Evolutionary conservation across 2,888 invertebrate species (phyloP).

Genomic region (Gryllus longicercus): DNA sequence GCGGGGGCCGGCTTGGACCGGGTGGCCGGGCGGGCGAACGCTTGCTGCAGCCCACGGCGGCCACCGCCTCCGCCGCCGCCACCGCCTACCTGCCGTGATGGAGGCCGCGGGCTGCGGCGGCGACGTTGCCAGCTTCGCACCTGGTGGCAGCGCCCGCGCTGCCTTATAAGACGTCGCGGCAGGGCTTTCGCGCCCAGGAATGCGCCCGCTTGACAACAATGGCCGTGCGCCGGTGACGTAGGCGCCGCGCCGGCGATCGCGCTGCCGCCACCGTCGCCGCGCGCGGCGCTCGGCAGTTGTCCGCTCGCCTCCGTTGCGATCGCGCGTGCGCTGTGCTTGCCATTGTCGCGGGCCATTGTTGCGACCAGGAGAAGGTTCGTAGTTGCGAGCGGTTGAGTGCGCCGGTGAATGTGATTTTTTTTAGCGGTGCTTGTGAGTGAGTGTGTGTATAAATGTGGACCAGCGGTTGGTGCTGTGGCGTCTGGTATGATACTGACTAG

Average conservation of each 20-base stretch:
- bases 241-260: background rate
- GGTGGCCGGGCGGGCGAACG: background rate
- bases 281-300: background rate
- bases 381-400: too few relatives aligned
- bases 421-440: too few relatives aligned
- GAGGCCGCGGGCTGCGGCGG: background rate
- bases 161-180: background rate
- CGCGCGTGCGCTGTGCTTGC: slow-evolving; percentile 5
- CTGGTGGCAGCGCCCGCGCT: background rate
- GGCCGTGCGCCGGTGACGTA: background rate
- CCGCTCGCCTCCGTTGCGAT: background rate
- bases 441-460: too few relatives aligned
- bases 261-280: background rate
- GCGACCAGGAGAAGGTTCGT: background rate
- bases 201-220: slow-evolving; percentile 17
- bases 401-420: too few relatives aligned
- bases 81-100: background rate
- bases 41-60: background rate
- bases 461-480: too few relatives aligned
- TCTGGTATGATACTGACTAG: too few relatives aligned
- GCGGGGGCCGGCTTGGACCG: background rate
- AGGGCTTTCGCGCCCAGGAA: background rate
- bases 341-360: background rate
- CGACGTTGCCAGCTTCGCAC: slow-evolving; percentile 17
- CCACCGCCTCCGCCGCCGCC: background rate